Percentiles rank a stretch among this genome's conserved stretches.
Conservation (phyloP, 2,113 vertebrate species). For the Hyla sarda region DNA sequence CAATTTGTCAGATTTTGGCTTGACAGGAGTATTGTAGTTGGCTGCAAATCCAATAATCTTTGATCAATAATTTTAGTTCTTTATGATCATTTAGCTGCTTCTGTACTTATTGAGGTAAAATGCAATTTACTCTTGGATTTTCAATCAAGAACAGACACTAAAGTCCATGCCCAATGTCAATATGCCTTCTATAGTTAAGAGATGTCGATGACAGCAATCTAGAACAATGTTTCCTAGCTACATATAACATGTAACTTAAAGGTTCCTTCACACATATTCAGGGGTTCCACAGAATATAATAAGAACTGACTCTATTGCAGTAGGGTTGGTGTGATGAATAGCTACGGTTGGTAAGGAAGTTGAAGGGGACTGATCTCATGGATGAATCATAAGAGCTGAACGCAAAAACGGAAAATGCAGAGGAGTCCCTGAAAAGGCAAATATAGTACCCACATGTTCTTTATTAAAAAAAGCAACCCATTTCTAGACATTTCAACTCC, state of each 20-base stretch:
- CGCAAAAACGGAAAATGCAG: background rate
- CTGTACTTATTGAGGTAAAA: background rate
- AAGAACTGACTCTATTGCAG: background rate
- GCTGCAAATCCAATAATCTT: background rate
- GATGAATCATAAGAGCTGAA: background rate
- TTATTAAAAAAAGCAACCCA: background rate
- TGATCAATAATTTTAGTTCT: background rate
- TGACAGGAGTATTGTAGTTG: background rate
- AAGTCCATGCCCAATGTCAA: background rate
- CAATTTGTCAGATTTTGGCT: background rate
- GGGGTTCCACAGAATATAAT: background rate
- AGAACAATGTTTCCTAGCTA: background rate
- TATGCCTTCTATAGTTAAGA: too few species aligned
- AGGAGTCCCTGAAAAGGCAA: background rate
- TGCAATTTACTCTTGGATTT: background rate
- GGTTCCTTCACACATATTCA: background rate
- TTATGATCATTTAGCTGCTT: background rate
- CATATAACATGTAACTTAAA: background rate
- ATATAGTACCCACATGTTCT: background rate
- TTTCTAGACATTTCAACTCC: background rate
- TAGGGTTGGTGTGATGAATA: background rate
- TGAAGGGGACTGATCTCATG: background rate
- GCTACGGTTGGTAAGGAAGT: background rate
- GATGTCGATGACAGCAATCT: background rate
- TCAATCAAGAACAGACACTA: background rate